phyloP scores from a whole-genome alignment of 2,113 vertebrate genomes.

The Halcyon malimbica region DNA sequence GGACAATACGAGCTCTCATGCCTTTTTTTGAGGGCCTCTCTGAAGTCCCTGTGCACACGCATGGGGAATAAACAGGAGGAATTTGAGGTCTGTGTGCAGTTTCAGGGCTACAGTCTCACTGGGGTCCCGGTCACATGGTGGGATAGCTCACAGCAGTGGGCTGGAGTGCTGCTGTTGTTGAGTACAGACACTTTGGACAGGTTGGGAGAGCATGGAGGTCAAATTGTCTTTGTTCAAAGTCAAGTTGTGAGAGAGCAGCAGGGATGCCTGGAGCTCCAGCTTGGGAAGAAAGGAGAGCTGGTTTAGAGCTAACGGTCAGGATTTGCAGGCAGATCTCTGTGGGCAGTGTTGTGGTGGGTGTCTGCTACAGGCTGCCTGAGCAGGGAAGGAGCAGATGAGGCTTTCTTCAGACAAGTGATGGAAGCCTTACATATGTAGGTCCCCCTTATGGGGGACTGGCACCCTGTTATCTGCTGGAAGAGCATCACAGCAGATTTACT shows the following conservation, averaged over 20 bases:
- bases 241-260: neutral
- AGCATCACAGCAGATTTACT: neutral
- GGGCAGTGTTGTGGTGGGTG: neutral
- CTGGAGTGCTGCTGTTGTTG: neutral
- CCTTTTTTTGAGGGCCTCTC: neutral
- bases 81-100: neutral
- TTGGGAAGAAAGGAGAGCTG: neutral
- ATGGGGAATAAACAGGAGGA: too few species aligned
- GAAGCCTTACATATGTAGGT: neutral
- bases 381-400: neutral
- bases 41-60: neutral
- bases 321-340: neutral
- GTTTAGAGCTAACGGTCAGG: neutral
- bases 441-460: neutral
- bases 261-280: neutral
- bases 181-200: neutral
- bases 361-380: neutral
- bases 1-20: accelerated
- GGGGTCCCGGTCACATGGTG: accelerated
- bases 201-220: accelerated
- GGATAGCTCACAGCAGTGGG: neutral
- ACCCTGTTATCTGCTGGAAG: neutral
- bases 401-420: neutral
- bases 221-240: neutral
- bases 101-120: accelerated